A percentile compares a stretch with the other conserved stretches of the same genome.
Conservation (phyloP, 2,797 vertebrate species). For the Orestias chungarensis region DNA sequence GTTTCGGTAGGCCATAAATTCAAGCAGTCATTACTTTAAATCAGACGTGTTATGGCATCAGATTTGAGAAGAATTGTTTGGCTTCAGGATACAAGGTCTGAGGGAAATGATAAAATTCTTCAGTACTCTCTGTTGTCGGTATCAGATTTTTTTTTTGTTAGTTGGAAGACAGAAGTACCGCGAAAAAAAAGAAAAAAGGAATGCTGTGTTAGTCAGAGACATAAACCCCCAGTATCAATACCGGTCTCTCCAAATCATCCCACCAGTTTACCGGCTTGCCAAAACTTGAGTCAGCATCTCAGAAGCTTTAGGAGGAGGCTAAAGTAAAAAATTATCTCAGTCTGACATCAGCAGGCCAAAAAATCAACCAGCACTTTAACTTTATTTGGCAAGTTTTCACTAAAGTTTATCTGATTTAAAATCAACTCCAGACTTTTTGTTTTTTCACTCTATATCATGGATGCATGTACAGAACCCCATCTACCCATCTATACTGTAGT, state of each 20-base stretch:
- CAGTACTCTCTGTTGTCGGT: background rate
- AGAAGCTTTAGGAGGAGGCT: constrained; percentile 30
- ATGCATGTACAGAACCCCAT: background rate
- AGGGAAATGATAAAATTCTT: background rate
- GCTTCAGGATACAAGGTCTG: background rate
- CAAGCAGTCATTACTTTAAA: constrained; percentile 16
- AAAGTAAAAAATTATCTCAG: constrained; percentile 54
- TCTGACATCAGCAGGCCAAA: constrained; percentile 22
- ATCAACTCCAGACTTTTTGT: constrained; percentile 22
- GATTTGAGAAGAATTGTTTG: constrained; percentile 20
- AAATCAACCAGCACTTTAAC: constrained; percentile 17
- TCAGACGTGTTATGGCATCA: constrained; percentile 28
- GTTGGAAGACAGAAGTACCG: background rate
- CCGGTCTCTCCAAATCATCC: constrained; percentile 32
- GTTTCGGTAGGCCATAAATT: constrained; percentile 13
- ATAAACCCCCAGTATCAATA: constrained; percentile 13
- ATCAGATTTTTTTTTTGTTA: background rate
- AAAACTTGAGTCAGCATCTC: constrained; percentile 44
- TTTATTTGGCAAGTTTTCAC: constrained; percentile 6
- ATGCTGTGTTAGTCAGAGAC: constrained; percentile 1
- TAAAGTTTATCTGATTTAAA: constrained; percentile 14
- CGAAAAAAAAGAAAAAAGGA: background rate
- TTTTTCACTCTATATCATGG: constrained; percentile 5
- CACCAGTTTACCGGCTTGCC: constrained; percentile 32
- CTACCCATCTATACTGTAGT: too few species aligned